Percentiles rank a stretch among this genome's conserved stretches.
Conservation (phyloP, 2,113 vertebrate genomes). For the Sceloporus tristichus region DNA sequence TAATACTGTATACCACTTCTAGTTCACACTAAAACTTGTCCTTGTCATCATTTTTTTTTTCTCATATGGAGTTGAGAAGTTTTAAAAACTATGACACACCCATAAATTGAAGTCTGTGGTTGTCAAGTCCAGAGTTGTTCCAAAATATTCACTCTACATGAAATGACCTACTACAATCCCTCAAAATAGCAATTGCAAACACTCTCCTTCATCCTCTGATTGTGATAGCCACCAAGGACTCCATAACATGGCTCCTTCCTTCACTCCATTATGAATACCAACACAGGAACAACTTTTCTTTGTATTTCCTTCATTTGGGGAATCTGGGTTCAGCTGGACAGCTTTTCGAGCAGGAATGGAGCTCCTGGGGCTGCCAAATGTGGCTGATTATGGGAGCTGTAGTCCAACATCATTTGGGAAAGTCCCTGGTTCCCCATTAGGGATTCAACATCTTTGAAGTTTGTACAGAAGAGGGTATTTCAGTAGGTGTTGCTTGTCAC, state of each 20-base stretch:
- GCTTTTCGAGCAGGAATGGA: neutral
- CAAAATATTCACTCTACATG: neutral
- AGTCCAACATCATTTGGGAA: too few species aligned
- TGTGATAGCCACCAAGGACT: neutral
- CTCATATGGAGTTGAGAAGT: neutral
- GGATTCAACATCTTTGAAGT: too few species aligned
- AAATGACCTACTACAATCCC: too few species aligned
- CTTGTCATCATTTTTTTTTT: neutral
- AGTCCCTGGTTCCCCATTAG: too few species aligned
- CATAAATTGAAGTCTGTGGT: neutral
- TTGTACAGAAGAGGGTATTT: too few species aligned
- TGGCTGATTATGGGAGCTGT: too few species aligned
- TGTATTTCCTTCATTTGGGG: too few species aligned
- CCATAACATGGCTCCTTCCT: neutral
- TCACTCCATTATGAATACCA: neutral
- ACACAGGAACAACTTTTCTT: neutral
- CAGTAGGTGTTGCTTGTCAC: too few species aligned
- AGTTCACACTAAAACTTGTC: neutral
- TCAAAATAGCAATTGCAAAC: too few species aligned
- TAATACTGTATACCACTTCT: too few species aligned
- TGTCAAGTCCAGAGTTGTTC: neutral
- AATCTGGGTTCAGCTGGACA: neutral
- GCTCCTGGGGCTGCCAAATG: neutral
- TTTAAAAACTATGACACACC: neutral
- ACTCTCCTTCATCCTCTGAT: neutral